phyloP scores from a whole-genome alignment of 2,888 invertebrate species.

The Apodemia mormo region DNA sequence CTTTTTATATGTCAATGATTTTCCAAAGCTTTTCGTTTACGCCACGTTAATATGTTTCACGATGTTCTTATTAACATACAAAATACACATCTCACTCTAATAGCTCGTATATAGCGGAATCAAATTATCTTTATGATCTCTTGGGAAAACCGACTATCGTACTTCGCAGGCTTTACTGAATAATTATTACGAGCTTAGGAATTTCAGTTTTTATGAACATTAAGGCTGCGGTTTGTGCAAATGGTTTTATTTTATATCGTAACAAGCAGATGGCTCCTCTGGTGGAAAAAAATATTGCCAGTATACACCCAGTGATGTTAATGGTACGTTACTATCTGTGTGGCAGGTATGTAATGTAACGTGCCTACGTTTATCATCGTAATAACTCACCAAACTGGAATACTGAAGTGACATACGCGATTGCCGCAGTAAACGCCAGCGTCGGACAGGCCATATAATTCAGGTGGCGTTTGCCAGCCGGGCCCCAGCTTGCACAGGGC shows the following conservation, averaged over 20 bases:
- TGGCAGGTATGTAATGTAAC: too few relatives aligned
- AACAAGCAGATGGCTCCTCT: too few relatives aligned
- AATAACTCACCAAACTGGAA: too few relatives aligned
- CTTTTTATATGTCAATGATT: not conserved
- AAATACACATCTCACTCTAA: constrained; percentile 14
- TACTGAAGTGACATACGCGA: too few relatives aligned
- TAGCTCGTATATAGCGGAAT: constrained; percentile 9
- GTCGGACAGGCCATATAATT: too few relatives aligned
- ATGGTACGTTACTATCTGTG: too few relatives aligned
- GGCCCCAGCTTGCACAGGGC: too few relatives aligned
- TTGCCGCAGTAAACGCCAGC: too few relatives aligned
- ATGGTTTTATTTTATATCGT: not conserved
- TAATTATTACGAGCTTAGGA: constrained; percentile 8
- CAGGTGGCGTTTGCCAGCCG: too few relatives aligned
- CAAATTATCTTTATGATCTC: constrained; percentile 17
- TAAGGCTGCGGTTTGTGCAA: not conserved
- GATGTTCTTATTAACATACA: constrained; percentile 10
- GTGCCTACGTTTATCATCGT: too few relatives aligned
- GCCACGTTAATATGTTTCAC: not conserved
- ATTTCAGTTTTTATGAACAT: constrained; percentile 7
- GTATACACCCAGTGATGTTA: too few relatives aligned
- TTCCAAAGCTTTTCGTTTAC: not conserved
- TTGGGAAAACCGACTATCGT: constrained; percentile 15
- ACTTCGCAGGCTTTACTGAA: constrained; percentile 9
- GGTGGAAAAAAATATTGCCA: too few relatives aligned